Evolutionary conservation across 2,113 vertebrate species (phyloP).

Genomic region (Chaetorhynchus papuensis): DNA sequence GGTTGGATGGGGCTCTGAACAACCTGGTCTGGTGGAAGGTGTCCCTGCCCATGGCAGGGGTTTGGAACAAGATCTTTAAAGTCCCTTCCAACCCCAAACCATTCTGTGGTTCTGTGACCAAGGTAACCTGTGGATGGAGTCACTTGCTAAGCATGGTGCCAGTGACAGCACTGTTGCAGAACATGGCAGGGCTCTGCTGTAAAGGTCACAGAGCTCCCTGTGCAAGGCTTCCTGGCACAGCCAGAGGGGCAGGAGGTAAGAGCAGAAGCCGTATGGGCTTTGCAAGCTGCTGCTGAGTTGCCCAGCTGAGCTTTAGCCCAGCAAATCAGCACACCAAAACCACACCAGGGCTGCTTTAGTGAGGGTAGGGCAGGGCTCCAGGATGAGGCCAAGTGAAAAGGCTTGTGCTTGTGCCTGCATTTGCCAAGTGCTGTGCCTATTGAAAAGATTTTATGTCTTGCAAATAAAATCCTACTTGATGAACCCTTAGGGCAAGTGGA

Average conservation of each 20-base stretch:
- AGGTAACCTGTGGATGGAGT: neutral
- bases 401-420: neutral
- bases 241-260: fast-evolving
- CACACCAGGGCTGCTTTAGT: neutral
- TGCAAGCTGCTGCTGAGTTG: too few species aligned
- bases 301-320: neutral
- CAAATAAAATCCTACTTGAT: neutral
- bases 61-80: neutral
- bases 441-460: neutral
- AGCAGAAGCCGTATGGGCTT: fast-evolving
- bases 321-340: neutral
- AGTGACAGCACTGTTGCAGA: neutral
- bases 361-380: neutral
- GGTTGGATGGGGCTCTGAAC: neutral
- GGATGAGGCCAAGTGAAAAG: neutral
- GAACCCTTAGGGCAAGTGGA: neutral
- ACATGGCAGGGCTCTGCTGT: neutral
- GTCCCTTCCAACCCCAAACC: neutral
- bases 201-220: fast-evolving
- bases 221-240: neutral
- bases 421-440: neutral
- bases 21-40: neutral
- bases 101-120: neutral
- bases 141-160: fast-evolving
- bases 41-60: neutral